Evolutionary conservation across 2,113 vertebrate genomes (phyloP).

Genomic region (Mellivora capensis): DNA sequence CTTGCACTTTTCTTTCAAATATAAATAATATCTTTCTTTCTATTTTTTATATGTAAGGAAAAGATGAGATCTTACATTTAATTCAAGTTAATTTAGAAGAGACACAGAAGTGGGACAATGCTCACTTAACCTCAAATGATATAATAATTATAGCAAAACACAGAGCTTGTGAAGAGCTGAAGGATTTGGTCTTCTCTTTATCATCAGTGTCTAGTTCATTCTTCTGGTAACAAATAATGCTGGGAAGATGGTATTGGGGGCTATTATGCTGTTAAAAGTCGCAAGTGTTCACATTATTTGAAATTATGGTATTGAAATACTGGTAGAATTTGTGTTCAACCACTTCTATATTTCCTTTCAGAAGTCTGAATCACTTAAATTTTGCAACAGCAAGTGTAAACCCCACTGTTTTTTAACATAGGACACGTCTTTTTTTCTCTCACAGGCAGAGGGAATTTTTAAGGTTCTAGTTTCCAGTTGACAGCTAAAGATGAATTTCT

Average conservation of each 20-base stretch:
- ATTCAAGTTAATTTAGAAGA: neutral
- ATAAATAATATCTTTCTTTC: conserved; percentile 57
- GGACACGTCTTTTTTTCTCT: neutral
- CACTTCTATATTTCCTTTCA: neutral
- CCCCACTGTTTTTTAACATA: neutral
- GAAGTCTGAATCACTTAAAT: neutral
- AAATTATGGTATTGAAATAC: neutral
- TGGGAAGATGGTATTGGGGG: neutral
- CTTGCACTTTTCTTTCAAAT: conserved; percentile 47
- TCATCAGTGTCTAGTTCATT: neutral
- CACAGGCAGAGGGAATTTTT: neutral
- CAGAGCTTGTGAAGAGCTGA: neutral
- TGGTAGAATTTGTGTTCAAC: neutral
- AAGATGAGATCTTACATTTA: conserved; percentile 2
- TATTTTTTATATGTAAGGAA: conserved; percentile 36
- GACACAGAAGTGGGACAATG: neutral
- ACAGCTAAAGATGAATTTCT: neutral
- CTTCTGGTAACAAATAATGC: neutral
- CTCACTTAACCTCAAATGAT: neutral
- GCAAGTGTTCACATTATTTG: neutral
- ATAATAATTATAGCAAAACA: neutral
- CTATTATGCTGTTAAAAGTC: neutral
- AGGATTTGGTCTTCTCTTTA: neutral
- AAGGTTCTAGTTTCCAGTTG: neutral
- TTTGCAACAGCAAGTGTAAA: neutral